A percentile compares a stretch with the other conserved stretches of the same genome.
phyloP scores from a whole-genome alignment of 2,113 vertebrate genomes.

The Onychostoma macrolepis region DNA sequence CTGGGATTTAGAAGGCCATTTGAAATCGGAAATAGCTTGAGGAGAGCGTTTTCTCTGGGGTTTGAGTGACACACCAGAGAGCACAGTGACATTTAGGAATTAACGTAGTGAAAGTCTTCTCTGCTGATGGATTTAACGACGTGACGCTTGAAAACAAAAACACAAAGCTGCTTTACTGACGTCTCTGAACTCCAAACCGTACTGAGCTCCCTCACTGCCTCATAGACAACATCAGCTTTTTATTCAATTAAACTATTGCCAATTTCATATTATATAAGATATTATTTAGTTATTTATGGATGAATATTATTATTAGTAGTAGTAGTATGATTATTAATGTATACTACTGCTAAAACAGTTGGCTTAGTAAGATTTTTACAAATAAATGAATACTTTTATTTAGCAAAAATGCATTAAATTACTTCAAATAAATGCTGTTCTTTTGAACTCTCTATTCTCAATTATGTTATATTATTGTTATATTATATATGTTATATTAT shows the following conservation, averaged over 20 bases:
- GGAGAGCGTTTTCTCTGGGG: not conserved
- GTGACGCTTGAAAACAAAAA: not conserved
- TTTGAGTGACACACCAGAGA: not conserved
- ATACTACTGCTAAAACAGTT: too few species aligned
- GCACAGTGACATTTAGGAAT: slow-evolving; percentile 18
- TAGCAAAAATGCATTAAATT: too few species aligned
- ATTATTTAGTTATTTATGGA: too few species aligned
- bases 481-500: too few species aligned
- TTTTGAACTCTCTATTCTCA: too few species aligned
- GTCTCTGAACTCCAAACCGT: not conserved
- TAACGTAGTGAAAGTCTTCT: not conserved
- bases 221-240: not conserved
- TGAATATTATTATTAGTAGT: too few species aligned
- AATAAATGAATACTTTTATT: too few species aligned
- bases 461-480: too few species aligned
- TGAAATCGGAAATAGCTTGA: slow-evolving; percentile 43
- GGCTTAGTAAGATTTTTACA: too few species aligned
- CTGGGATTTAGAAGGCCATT: slow-evolving; percentile 52
- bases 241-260: not conserved
- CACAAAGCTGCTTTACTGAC: not conserved
- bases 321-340: too few species aligned
- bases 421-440: too few species aligned
- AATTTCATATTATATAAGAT: too few species aligned
- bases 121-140: not conserved
- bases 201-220: not conserved